A percentile compares a stretch with the other conserved stretches of the same genome.
Evolutionary conservation across 2,888 invertebrate genomes (phyloP).

Genomic region (Drosophila merina): DNA sequence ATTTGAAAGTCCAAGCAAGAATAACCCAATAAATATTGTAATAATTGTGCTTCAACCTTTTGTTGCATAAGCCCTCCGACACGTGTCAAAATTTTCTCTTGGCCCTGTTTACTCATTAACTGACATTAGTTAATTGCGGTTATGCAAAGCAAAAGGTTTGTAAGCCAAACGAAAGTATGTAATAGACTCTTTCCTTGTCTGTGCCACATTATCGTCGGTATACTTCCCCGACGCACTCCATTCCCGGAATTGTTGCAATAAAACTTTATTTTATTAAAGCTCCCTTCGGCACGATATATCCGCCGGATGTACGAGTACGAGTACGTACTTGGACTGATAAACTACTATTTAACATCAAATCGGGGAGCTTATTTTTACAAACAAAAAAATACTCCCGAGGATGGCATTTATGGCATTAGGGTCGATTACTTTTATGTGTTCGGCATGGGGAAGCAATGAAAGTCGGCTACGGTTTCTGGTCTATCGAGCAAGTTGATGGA

Average conservation of each 20-base stretch:
- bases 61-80: too few relatives aligned
- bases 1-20: neutral
- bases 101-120: constrained; percentile 44
- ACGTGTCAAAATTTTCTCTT: constrained; percentile 6
- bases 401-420: constrained; percentile 28
- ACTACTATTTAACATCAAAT: constrained; percentile 39
- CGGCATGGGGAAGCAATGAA: constrained; percentile 20
- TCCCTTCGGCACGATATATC: constrained; percentile 30
- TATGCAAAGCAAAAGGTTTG: constrained; percentile 36
- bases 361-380: constrained; percentile 24
- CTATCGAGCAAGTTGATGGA: constrained; percentile 15
- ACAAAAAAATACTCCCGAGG: constrained; percentile 14
- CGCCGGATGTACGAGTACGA: constrained; percentile 33
- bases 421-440: constrained; percentile 37
- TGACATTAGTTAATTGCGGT: constrained; percentile 45
- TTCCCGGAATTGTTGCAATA: constrained; percentile 15
- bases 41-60: too few relatives aligned
- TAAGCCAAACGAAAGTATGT: constrained; percentile 6
- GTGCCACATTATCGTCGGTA: constrained; percentile 13
- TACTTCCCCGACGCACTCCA: constrained; percentile 1
- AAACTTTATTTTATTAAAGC: constrained; percentile 43
- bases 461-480: constrained; percentile 29
- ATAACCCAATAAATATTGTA: too few relatives aligned
- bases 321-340: constrained; percentile 44
- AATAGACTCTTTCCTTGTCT: neutral